phyloP scores from a whole-genome alignment of 2,113 vertebrate genomes.

The Rhinogobius similis region DNA sequence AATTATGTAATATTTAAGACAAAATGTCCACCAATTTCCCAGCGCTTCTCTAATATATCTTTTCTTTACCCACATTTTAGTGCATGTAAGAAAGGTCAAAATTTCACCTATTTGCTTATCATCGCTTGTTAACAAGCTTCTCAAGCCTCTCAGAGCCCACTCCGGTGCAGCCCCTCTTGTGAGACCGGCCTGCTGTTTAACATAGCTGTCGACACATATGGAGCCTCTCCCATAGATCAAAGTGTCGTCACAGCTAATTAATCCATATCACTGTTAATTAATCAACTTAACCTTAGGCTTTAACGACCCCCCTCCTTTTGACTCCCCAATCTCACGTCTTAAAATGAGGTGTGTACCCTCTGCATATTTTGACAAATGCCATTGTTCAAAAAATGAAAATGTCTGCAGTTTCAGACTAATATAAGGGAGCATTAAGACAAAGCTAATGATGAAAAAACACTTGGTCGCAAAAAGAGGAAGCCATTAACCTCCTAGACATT shows the following conservation, averaged over 20 bases:
- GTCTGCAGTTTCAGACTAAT: conserved; percentile 26
- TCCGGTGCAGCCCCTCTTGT: neutral
- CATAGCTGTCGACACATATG: conserved; percentile 49
- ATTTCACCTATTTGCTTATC: neutral
- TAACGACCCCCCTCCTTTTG: conserved; percentile 46
- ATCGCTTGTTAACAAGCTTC: neutral
- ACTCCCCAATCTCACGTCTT: conserved; percentile 39
- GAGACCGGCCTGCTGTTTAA: conserved; percentile 9
- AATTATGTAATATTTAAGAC: too few species aligned
- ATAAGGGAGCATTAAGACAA: conserved; percentile 16
- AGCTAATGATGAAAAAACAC: conserved; percentile 17
- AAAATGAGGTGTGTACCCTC: conserved; percentile 21
- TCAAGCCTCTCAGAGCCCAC: neutral
- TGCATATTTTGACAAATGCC: conserved; percentile 20
- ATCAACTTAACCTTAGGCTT: conserved; percentile 72
- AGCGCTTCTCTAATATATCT: too few species aligned
- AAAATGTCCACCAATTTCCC: too few species aligned
- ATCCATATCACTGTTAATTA: conserved; percentile 74
- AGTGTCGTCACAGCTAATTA: conserved; percentile 71
- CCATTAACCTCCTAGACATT: conserved; percentile 75
- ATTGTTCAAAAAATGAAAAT: conserved; percentile 41
- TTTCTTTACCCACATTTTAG: neutral
- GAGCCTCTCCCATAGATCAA: conserved; percentile 70
- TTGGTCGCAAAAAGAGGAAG: conserved; percentile 38
- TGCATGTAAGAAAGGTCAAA: neutral